Base-by-base conservation (phyloP, 2,888 invertebrate genomes). In the Lycophotia porphyrea region DNA sequence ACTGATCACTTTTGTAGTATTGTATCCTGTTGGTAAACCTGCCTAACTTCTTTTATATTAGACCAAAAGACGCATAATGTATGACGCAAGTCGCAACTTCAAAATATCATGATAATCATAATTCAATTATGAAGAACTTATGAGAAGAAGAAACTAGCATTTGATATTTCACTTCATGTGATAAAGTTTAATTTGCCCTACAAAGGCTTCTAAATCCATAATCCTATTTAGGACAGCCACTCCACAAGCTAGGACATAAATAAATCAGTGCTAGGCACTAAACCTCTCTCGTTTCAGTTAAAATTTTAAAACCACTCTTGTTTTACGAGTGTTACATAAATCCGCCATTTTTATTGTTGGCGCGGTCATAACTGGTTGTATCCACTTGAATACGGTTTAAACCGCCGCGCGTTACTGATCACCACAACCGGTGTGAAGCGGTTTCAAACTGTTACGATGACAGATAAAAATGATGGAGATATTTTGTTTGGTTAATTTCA, bases 251-350 rank as follows among this genome's bases (percentile, higher is more conserved):
- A 67, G 24, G 24, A 65, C 74, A 67, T 67, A 77, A 66, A 82
- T 79, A 83, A 78, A 84, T 80, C 76, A 77, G 74, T 72, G 61
- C 69, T 18, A 60, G 67, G 73, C 72, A 80, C 66, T 84, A 74
- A 85, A 79, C 78, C 76, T 78, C 76, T 74, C 74, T 47, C 69
- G 39, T 78, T 84, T 76, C 82, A 83, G 80, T 88, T 86, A 70
- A 84, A 88, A 87, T 87, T 88, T 86, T 81, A 85, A 88, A 86
- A 82, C 88, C 84, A 85, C 85, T 84, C 76, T 63, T 76, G 76
- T 81, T 89, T 90, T 89, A 89, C 84, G 89, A 88, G 78, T 69
- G 73, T 61, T 84, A 55, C 81, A 86, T 89, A 89, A 89, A 89
- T 84, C 83, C 79, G 52, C 75, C 74, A 72, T 86, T 82, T 85